These are phyloP conservation scores for Ceramica pisi DNA, from an alignment of 2,888 invertebrate genomes.

Conservation along the genomic window DNA sequence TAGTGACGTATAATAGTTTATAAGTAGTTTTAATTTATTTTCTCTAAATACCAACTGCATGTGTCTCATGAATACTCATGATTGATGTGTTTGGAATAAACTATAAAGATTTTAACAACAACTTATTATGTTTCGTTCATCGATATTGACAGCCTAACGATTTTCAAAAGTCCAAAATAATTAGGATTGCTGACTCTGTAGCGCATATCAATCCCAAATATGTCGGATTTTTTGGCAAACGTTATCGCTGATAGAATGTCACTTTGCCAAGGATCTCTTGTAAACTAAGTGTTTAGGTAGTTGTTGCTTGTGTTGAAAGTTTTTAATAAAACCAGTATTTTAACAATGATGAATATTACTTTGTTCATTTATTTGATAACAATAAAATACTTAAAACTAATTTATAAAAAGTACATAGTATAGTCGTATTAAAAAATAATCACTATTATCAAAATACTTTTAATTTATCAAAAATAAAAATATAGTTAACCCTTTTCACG, in stretches of 20 bases:
- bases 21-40: not conserved
- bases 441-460: not conserved
- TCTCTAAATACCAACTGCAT: not conserved
- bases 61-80: not conserved
- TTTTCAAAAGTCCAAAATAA: not conserved
- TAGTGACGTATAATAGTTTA: no score
- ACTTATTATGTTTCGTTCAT: not conserved
- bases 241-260: no score
- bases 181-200: not conserved
- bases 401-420: not conserved
- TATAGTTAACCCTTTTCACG: not conserved
- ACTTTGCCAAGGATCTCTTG: not conserved
- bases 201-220: not conserved
- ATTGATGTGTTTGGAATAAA: not conserved
- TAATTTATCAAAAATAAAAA: not conserved
- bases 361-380: not conserved
- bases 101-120: no score
- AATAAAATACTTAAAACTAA: not conserved
- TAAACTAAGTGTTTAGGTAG: not conserved
- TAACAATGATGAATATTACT: not conserved
- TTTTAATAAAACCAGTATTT: constrained; percentile 13
- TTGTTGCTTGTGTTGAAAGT: not conserved
- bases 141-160: not conserved
- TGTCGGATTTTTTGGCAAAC: no score
- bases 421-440: no score